Percentiles rank a stretch among this genome's conserved stretches.
Conservation (phyloP, 2,888 invertebrate genomes). For the Sarcophaga caerulescens region DNA sequence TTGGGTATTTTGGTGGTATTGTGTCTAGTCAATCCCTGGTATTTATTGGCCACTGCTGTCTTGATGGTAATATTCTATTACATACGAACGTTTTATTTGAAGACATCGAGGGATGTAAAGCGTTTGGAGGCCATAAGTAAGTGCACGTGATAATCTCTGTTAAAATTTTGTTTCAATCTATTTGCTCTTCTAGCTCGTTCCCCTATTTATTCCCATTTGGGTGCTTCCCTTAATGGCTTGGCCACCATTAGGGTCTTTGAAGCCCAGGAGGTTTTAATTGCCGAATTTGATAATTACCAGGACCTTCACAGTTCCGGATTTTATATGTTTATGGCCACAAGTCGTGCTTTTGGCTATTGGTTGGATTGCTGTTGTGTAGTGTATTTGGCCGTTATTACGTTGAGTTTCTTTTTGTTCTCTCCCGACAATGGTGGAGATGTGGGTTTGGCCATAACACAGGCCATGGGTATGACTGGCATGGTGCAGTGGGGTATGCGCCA, state of each 20-base stretch:
- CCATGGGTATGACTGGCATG: constrained; percentile 87
- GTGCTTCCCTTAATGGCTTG: constrained; percentile 93
- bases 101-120: constrained; percentile 91
- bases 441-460: constrained; percentile 90
- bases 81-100: constrained; percentile 88
- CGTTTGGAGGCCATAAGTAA: constrained; percentile 90
- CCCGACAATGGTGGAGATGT: constrained; percentile 87
- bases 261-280: constrained; percentile 88
- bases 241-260: constrained; percentile 94
- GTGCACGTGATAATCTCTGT: constrained; percentile 77
- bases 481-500: constrained; percentile 93
- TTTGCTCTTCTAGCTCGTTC: constrained; percentile 85
- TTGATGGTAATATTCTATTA: constrained; percentile 88
- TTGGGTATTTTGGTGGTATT: constrained; percentile 91
- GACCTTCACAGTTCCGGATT: constrained; percentile 95
- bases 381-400: constrained; percentile 92
- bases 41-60: constrained; percentile 86
- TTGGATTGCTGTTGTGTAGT: constrained; percentile 93
- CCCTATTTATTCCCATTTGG: constrained; percentile 96
- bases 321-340: constrained; percentile 93
- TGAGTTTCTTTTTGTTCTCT: constrained; percentile 90
- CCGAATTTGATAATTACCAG: constrained; percentile 91
- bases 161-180: background rate
- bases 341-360: constrained; percentile 97
- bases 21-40: constrained; percentile 87